Conservation (phyloP, 2,113 vertebrate genomes). For the Neomonachus schauinslandi region DNA sequence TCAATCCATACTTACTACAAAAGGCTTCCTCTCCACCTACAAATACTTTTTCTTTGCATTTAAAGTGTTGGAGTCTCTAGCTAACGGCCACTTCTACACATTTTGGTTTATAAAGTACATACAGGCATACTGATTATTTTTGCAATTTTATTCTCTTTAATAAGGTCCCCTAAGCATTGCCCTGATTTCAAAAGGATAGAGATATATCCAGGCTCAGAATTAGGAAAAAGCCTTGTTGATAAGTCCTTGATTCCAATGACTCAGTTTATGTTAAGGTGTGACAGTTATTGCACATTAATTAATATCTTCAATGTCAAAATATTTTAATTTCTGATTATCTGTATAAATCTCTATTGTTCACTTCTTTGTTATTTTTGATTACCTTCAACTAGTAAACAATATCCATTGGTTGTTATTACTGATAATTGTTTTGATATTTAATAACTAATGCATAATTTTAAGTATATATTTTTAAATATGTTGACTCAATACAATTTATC, state of each 20-base stretch:
- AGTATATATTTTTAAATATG: neutral
- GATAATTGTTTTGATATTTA: neutral
- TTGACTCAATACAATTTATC: neutral
- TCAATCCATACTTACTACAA: neutral
- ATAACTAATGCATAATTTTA: neutral
- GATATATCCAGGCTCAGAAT: neutral
- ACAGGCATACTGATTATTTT: neutral
- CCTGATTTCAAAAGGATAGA: conserved; percentile 51
- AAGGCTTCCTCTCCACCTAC: neutral
- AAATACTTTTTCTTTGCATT: neutral
- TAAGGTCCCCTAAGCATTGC: conserved; percentile 11
- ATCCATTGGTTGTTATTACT: neutral
- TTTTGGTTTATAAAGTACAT: conserved; percentile 1
- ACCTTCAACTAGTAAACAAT: neutral
- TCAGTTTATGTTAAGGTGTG: neutral
- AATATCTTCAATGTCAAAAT: neutral
- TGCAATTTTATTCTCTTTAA: conserved; percentile 26
- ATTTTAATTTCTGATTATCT: neutral
- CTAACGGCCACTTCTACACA: neutral
- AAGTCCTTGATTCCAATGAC: conserved; percentile 10
- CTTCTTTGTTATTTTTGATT: neutral
- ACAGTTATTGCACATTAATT: neutral
- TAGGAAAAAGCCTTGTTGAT: neutral
- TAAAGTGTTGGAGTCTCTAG: conserved; percentile 1
- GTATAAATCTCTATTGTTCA: neutral